A percentile compares a stretch with the other conserved stretches of the same genome.
phyloP scores from a whole-genome alignment of 2,888 invertebrate species.

The Athripsodes cinereus region DNA sequence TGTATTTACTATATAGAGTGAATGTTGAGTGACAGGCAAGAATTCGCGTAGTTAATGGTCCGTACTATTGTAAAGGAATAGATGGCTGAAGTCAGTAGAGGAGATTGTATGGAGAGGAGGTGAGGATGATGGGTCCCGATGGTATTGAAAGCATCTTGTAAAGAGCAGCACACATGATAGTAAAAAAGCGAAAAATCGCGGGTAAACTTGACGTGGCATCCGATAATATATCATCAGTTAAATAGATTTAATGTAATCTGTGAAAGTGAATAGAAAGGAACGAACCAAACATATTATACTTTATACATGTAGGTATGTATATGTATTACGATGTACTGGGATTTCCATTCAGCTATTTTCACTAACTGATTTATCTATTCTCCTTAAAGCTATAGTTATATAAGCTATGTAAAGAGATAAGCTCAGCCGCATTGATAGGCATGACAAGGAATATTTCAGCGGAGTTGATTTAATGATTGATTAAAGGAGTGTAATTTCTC shows the following conservation, averaged over 20 bases:
- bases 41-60: slow-evolving; percentile 25
- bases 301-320: background rate
- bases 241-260: slow-evolving; percentile 29
- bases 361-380: background rate
- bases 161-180: background rate
- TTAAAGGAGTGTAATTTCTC: background rate
- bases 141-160: slow-evolving; percentile 10
- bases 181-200: slow-evolving; percentile 22
- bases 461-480: background rate
- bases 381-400: background rate
- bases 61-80: slow-evolving; percentile 4
- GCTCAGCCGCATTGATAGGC: background rate
- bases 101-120: background rate
- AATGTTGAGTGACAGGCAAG: slow-evolving; percentile 24
- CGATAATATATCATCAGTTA: slow-evolving; percentile 27
- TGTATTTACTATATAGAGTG: background rate
- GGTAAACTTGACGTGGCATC: slow-evolving; percentile 25
- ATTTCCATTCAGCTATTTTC: background rate
- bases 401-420: background rate
- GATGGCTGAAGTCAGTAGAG: background rate
- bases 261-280: slow-evolving; percentile 23
- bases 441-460: slow-evolving; percentile 24
- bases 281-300: background rate
- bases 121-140: background rate
- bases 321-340: background rate